A percentile compares a stretch with the other conserved stretches of the same genome.
Conservation (phyloP, 2,113 vertebrate genomes). For the Prinia subflava region DNA sequence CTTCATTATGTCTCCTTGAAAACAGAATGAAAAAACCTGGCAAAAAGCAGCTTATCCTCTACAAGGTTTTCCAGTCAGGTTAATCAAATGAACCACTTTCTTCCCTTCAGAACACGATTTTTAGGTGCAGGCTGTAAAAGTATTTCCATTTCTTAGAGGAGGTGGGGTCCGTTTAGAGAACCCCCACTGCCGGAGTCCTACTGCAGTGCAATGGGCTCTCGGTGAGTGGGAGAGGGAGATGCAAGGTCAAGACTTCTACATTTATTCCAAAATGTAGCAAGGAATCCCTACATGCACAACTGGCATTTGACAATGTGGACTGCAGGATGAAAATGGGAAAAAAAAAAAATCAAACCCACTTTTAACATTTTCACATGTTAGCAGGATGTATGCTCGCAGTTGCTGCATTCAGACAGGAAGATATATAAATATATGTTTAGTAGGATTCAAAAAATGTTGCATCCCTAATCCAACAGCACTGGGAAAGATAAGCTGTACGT, state of each 20-base stretch:
- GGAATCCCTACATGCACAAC: neutral
- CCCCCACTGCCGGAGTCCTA: constrained; percentile 16
- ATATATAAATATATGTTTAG: neutral
- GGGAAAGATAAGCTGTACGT: neutral
- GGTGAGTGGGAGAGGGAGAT: constrained; percentile 5
- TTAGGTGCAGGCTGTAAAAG: neutral
- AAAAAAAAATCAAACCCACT: neutral
- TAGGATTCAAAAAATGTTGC: neutral
- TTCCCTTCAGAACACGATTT: neutral
- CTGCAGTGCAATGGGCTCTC: constrained; percentile 49
- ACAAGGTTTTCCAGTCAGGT: neutral
- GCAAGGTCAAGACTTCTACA: constrained; percentile 57
- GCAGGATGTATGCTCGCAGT: neutral
- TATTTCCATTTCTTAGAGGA: neutral
- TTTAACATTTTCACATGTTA: neutral
- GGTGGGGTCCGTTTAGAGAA: neutral
- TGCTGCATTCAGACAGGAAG: neutral
- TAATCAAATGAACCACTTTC: neutral
- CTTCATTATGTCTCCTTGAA: constrained; percentile 29
- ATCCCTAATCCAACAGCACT: neutral
- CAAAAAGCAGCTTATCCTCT: neutral
- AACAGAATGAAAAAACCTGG: neutral
- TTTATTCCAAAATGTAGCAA: constrained; percentile 34
- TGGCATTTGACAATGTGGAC: neutral
- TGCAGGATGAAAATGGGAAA: neutral